These are phyloP conservation scores for Apis florea DNA, from an alignment of 1,140 invertebrate species.

Conservation along the genomic window DNA sequence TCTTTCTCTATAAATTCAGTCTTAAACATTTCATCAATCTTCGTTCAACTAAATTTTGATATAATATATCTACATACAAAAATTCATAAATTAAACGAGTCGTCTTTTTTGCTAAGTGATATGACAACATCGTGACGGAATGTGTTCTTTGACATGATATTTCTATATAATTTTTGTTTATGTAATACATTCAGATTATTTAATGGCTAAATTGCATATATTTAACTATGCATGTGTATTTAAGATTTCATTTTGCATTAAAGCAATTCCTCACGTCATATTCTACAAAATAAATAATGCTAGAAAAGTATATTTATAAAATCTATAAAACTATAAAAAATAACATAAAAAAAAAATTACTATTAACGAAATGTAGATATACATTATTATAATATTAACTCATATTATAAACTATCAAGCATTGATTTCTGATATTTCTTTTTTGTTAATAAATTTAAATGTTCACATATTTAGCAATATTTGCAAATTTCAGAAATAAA, in stretches of 20 bases:
- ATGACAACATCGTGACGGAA: constrained; percentile 70
- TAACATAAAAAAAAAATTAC: constrained; percentile 49
- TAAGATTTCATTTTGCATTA: constrained; percentile 49
- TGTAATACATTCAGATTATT: constrained; percentile 56
- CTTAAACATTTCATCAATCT: constrained; percentile 78
- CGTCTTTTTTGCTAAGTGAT: constrained; percentile 66
- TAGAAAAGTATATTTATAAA: constrained; percentile 42
- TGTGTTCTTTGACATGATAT: constrained; percentile 57
- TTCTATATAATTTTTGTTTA: constrained; percentile 46
- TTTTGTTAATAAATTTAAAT: constrained; percentile 43
- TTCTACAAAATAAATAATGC: constrained; percentile 46
- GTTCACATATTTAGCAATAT: constrained; percentile 44
- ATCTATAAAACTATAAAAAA: constrained; percentile 46
- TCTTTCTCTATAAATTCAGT: constrained; percentile 77
- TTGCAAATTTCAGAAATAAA: constrained; percentile 42
- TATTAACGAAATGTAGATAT: constrained; percentile 43
- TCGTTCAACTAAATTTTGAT: constrained; percentile 72
- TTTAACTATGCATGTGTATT: constrained; percentile 35
- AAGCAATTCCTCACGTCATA: constrained; percentile 65
- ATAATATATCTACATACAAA: constrained; percentile 61
- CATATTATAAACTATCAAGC: constrained; percentile 23
- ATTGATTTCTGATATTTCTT: constrained; percentile 32
- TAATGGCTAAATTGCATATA: constrained; percentile 57
- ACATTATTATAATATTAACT: constrained; percentile 43
- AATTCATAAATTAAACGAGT: constrained; percentile 60